Evolutionary conservation across 2,113 vertebrate genomes (phyloP).

Genomic region (Apaloderma vittatum): DNA sequence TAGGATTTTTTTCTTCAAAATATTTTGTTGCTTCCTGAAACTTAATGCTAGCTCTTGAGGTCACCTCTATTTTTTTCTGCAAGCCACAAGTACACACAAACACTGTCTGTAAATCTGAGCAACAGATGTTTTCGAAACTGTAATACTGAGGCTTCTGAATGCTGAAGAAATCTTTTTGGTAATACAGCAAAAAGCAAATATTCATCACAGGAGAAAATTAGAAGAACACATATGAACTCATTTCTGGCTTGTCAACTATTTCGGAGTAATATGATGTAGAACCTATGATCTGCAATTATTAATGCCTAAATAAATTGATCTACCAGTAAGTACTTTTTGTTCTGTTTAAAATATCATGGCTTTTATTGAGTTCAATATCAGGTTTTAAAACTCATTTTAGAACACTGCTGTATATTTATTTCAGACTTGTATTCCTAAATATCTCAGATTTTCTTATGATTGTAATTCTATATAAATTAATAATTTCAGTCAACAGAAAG

Average conservation of each 20-base stretch:
- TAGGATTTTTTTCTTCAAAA: neutral
- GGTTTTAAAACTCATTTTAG: constrained; percentile 1
- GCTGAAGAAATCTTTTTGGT: neutral
- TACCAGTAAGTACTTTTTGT: neutral
- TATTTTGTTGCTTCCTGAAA: neutral
- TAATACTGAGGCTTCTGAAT: neutral
- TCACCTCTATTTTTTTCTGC: neutral
- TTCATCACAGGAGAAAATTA: neutral
- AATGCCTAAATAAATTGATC: neutral
- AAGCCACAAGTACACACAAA: neutral
- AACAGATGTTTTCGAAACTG: neutral
- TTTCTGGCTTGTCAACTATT: neutral
- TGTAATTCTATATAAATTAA: neutral
- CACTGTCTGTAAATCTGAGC: neutral
- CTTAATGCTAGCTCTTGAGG: neutral
- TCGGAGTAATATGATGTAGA: neutral
- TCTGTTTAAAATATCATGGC: neutral
- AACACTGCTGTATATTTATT: neutral
- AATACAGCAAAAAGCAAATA: neutral
- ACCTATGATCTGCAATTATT: neutral
- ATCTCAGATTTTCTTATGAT: neutral
- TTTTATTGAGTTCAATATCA: neutral
- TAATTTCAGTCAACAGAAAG: neutral
- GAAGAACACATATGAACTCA: neutral
- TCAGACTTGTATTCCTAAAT: neutral